Conservation (phyloP, 2,113 vertebrate genomes). For the Eulemur rufifrons region DNA sequence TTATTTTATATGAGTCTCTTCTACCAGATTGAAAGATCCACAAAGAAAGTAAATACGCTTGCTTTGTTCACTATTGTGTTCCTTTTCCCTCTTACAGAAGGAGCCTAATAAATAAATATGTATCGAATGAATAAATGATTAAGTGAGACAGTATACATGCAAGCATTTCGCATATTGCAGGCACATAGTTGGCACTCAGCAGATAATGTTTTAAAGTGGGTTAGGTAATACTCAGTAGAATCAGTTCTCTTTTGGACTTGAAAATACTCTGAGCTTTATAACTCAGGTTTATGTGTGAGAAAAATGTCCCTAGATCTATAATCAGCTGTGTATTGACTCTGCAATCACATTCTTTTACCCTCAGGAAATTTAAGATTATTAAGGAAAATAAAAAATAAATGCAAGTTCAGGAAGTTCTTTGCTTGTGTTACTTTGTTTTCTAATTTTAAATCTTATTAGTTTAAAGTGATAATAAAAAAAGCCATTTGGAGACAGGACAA, state of each 20-base stretch:
- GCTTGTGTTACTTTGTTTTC: conserved; percentile 72
- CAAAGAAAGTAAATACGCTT: background rate
- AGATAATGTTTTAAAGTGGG: conserved; percentile 40
- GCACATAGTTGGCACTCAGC: background rate
- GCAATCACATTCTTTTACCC: conserved; percentile 17
- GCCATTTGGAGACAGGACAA: conserved; percentile 71
- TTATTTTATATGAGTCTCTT: background rate
- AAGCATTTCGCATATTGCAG: background rate
- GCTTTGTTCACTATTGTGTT: background rate
- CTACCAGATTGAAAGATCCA: background rate
- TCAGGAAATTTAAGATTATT: conserved; percentile 65
- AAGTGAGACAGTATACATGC: background rate
- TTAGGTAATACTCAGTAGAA: conserved; percentile 8
- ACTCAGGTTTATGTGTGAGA: conserved; percentile 46
- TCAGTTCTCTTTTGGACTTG: conserved; percentile 43
- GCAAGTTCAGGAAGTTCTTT: conserved; percentile 67
- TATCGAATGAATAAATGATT: background rate
- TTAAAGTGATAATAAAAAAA: conserved; percentile 72
- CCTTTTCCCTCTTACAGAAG: background rate
- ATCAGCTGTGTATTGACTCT: conserved; percentile 49
- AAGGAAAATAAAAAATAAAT: conserved; percentile 71
- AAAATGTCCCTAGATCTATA: conserved; percentile 22
- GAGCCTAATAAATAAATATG: background rate
- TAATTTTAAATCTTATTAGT: conserved; percentile 75
- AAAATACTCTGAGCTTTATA: conserved; percentile 50